Conservation (phyloP, 2,113 vertebrate genomes). For the Petroica traversi region DNA sequence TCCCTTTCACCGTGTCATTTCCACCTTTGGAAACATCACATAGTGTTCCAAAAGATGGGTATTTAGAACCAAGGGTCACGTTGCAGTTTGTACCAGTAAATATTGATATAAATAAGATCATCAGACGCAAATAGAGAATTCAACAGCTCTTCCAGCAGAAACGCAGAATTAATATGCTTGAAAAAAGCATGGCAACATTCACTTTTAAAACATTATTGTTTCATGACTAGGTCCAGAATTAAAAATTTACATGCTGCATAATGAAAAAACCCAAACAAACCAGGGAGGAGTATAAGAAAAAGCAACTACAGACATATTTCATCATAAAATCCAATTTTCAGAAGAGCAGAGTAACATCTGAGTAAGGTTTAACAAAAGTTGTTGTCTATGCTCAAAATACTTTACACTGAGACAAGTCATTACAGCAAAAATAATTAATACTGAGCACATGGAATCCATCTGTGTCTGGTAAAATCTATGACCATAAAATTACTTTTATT, state of each 20-base stretch:
- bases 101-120: constrained; percentile 1
- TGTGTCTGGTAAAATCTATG: background rate
- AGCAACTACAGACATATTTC: background rate
- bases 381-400: background rate
- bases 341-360: background rate
- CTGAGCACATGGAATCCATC: background rate
- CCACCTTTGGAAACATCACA: constrained; percentile 39
- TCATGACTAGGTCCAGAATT: background rate
- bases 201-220: background rate
- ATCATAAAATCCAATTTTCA: background rate
- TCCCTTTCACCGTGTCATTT: background rate
- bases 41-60: background rate
- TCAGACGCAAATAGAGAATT: background rate
- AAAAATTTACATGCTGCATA: background rate
- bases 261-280: background rate
- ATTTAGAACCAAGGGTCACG: background rate
- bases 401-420: background rate
- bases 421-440: background rate
- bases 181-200: background rate
- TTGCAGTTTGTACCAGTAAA: background rate
- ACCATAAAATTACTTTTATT: background rate
- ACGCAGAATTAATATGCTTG: background rate
- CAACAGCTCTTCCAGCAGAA: background rate
- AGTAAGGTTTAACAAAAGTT: background rate
- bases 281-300: background rate